These are phyloP conservation scores for Ophonus ardosiacus DNA, from an alignment of 2,888 invertebrate species.

Conservation along the genomic window DNA sequence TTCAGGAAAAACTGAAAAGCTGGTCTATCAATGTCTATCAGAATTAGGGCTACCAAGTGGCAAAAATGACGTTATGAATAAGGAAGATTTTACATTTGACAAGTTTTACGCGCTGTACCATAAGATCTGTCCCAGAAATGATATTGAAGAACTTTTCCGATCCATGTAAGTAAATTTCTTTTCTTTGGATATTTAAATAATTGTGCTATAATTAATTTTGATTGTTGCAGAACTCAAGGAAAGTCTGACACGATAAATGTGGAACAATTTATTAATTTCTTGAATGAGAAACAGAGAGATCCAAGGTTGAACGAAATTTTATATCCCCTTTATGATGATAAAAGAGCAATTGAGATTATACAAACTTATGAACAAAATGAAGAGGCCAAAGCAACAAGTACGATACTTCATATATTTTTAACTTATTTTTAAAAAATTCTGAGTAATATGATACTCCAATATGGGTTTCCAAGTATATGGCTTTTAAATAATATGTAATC, in stretches of 20 bases:
- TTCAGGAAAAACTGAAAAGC: slow-evolving; percentile 99
- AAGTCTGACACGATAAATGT: slow-evolving; percentile 92
- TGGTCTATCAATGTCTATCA: slow-evolving; percentile 96
- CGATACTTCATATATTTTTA: no score
- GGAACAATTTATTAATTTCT: slow-evolving; percentile 92
- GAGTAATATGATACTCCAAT: no score
- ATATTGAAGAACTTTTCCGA: slow-evolving; percentile 98
- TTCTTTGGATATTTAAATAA: slow-evolving; percentile 14
- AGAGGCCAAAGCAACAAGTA: slow-evolving; percentile 84
- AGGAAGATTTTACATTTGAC: slow-evolving; percentile 96
- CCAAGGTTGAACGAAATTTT: slow-evolving; percentile 99
- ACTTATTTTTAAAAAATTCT: no score
- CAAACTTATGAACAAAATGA: slow-evolving; percentile 93
- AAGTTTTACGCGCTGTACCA: slow-evolving; percentile 99
- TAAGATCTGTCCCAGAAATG: slow-evolving; percentile 98
- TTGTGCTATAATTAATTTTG: neutral
- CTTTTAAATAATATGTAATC: no score
- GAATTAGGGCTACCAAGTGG: slow-evolving; percentile 96
- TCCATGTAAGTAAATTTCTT: slow-evolving; percentile 92
- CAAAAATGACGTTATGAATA: slow-evolving; percentile 97
- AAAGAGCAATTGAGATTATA: slow-evolving; percentile 95
- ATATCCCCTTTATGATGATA: slow-evolving; percentile 97
- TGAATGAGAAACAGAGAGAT: slow-evolving; percentile 98
- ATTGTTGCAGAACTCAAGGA: slow-evolving; percentile 86
- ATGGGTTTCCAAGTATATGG: no score